Evolutionary conservation across 2,888 invertebrate species (phyloP).

Genomic region (Villa cingulata): DNA sequence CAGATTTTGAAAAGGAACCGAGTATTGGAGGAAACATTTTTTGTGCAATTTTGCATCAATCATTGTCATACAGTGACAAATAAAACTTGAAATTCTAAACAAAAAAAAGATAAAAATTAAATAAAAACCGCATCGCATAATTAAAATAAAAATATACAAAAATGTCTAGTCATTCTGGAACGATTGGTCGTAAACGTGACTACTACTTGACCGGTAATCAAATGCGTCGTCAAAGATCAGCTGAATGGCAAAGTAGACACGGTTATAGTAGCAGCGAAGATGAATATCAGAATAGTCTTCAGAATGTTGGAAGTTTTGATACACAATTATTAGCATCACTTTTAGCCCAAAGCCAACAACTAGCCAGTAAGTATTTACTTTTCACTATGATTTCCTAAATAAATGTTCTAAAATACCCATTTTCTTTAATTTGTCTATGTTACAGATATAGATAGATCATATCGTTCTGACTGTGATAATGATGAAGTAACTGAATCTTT

Average conservation of each 20-base stretch:
- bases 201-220: conserved; percentile 24
- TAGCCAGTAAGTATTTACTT: conserved; percentile 38
- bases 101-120: too few relatives aligned
- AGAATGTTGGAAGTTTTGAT: conserved; percentile 33
- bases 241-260: conserved; percentile 43
- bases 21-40: too few relatives aligned
- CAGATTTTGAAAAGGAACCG: too few relatives aligned
- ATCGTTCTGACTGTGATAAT: conserved; percentile 59
- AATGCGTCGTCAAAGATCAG: conserved; percentile 41
- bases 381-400: neutral
- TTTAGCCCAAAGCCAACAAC: conserved; percentile 44
- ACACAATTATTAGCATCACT: conserved; percentile 44
- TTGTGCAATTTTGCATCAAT: too few relatives aligned
- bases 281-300: conserved; percentile 39
- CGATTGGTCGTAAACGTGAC: conserved; percentile 34
- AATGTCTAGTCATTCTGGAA: conserved; percentile 37
- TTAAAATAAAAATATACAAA: conserved; percentile 8
- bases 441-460: conserved; percentile 53
- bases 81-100: too few relatives aligned
- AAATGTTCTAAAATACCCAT: neutral
- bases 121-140: too few relatives aligned
- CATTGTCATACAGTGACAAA: too few relatives aligned
- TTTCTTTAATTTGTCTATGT: conserved; percentile 10
- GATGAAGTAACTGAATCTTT: conserved; percentile 40
- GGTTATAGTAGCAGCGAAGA: conserved; percentile 44